Conservation (phyloP, 1,140 invertebrate genomes). For the Ceratoteleas bidentatus region DNA sequence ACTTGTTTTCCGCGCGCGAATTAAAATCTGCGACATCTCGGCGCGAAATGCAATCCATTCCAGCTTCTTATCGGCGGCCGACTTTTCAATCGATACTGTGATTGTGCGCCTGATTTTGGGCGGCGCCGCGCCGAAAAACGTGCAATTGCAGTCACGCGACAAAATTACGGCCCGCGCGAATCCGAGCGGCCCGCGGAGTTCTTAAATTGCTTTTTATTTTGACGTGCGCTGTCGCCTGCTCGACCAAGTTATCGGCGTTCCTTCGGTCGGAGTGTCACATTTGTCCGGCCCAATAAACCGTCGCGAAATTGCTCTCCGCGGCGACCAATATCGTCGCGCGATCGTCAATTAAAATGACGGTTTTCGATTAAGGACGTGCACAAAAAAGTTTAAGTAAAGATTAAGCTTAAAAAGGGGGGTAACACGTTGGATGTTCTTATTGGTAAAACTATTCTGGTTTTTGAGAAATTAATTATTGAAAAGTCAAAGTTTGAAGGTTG, state of each 20-base stretch:
- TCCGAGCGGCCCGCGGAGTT: constrained; percentile 16
- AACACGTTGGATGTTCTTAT: too few species aligned
- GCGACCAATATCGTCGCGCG: constrained; percentile 24
- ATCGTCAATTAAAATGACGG: constrained; percentile 29
- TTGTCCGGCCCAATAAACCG: constrained; percentile 49
- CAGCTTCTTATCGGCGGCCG: constrained; percentile 25
- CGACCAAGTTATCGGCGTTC: constrained; percentile 55
- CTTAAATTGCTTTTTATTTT: constrained; percentile 63
- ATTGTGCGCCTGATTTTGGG: constrained; percentile 26
- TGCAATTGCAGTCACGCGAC: constrained; percentile 26
- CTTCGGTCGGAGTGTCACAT: constrained; percentile 57
- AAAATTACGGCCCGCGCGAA: constrained; percentile 17
- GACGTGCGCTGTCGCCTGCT: constrained; percentile 49
- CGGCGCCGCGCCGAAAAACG: neutral
- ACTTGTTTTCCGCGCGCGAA: constrained; percentile 5
- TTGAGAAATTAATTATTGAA: too few species aligned
- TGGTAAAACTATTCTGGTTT: too few species aligned
- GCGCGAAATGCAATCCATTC: constrained; percentile 36
- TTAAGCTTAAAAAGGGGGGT: too few species aligned
- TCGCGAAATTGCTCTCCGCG: constrained; percentile 45
- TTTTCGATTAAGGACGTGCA: too few species aligned
- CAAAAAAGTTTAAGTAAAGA: too few species aligned
- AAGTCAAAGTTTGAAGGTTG: too few species aligned
- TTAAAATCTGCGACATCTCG: constrained; percentile 14
- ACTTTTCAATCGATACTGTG: constrained; percentile 39